Percentiles rank a stretch among this genome's conserved stretches.
phyloP scores from a whole-genome alignment of 2,888 invertebrate species.

The Troides aeacus region DNA sequence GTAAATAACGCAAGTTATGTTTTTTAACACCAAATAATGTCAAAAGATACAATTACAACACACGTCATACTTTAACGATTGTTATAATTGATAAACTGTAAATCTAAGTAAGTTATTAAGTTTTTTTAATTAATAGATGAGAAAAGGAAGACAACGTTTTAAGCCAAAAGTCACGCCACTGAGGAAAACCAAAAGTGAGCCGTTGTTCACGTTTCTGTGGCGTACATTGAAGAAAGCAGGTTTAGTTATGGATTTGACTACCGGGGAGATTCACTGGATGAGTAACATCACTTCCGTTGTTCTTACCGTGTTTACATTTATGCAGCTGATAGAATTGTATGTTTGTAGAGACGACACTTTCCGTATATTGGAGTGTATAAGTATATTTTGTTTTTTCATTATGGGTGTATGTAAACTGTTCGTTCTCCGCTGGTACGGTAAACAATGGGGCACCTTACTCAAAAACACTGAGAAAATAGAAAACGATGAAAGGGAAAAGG shows the following conservation, averaged over 20 bases:
- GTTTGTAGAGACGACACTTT: slow-evolving; percentile 45
- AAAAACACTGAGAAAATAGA: neutral
- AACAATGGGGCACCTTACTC: neutral
- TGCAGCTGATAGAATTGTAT: slow-evolving; percentile 48
- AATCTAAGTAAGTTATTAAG: no score
- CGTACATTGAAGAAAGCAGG: slow-evolving; percentile 37
- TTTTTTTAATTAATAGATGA: slow-evolving; percentile 8
- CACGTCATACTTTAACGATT: no score
- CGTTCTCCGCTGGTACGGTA: neutral
- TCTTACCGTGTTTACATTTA: slow-evolving; percentile 42
- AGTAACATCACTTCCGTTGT: slow-evolving; percentile 43
- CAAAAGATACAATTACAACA: no score
- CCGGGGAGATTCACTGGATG: slow-evolving; percentile 38
- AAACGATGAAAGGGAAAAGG: neutral
- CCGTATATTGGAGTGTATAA: slow-evolving; percentile 57
- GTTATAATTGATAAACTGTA: no score
- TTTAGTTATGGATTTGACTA: slow-evolving; percentile 36
- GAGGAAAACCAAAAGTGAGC: neutral
- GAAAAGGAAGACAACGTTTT: neutral
- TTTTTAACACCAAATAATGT: no score
- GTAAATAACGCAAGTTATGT: no score
- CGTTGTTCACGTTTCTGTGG: slow-evolving; percentile 16
- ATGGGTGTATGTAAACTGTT: slow-evolving; percentile 43
- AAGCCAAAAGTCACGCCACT: no score
- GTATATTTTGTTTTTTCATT: slow-evolving; percentile 54